Evolutionary conservation across 2,797 vertebrate genomes (phyloP), one percentile per base, ranked within the genome.

Genomic region (Pseudomugil tenellus): DNA sequence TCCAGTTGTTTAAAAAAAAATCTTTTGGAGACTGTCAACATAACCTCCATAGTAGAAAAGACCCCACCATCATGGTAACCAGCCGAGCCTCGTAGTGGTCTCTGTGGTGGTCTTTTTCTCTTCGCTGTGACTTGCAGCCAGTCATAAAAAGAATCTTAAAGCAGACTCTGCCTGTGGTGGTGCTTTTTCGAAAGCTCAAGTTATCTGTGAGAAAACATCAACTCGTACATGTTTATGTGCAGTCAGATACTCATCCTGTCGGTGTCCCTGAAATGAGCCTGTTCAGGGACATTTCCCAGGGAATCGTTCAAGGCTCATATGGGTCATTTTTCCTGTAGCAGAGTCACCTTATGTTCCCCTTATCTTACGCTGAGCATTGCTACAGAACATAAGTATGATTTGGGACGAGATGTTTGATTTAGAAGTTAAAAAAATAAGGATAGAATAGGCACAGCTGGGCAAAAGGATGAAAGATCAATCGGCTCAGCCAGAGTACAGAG

Each of bases 61-160:
- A 14, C 54, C 51, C 16, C 0, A 49, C 31, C 62, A 61, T 63
- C 59, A 35, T 52, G 73, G 77, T 77, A 81, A n/a, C 71, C 65
- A 62, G 66, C 5, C 55, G 19, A 1, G 11, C 72, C 58, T 62
- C 51, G 56, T 5, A 9, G 60, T 55, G 46, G 72, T 71, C 68
- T 85, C 81, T 43, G 43, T 12, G 63, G 77, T 65, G 79, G 59
- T 70, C 61, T 58, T 67, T 72, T 25, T 63, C 39, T 31, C 64
- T 68, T 79, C 67, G 67, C 84, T 80, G 82, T 70, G 69, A 58
- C 74, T 75, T 51, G 5, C 58, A 72, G 70, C 73, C 58, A 76
- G 72, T 74, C 54, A 74, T 82, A 68, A 86, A 80, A 86, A 37
- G 58, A 67, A 32, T 83, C 65, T 63, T 23, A 54, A 75, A 69